Conservation (phyloP, 2,888 invertebrate genomes). For the Ornithoptera priamus region DNA sequence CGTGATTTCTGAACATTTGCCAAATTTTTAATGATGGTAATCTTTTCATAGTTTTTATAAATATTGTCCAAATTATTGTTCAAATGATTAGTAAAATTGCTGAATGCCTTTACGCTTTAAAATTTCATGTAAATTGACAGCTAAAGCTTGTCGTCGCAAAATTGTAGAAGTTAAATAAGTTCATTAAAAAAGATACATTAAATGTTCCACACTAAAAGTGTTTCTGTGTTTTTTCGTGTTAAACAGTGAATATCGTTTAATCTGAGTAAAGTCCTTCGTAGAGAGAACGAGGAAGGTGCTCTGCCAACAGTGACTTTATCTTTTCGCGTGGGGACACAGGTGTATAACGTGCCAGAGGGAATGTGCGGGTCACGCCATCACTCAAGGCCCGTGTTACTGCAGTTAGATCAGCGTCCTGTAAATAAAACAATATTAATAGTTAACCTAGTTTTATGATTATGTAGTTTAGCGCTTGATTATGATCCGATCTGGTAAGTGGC, state of each 20-base stretch:
- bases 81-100: too few relatives aligned
- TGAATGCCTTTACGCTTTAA: neutral
- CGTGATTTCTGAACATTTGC: too few relatives aligned
- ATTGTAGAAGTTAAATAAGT: neutral
- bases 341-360: constrained; percentile 91
- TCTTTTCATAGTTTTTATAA: too few relatives aligned
- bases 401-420: constrained; percentile 86
- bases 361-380: constrained; percentile 89
- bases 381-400: constrained; percentile 87
- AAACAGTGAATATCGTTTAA: constrained; percentile 42
- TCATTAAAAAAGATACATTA: neutral
- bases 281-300: constrained; percentile 89
- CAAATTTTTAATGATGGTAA: too few relatives aligned
- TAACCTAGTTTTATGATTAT: neutral
- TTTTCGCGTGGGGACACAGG: constrained; percentile 89
- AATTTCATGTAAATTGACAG: neutral
- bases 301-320: constrained; percentile 88
- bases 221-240: neutral
- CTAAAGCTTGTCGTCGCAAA: neutral
- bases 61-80: too few relatives aligned
- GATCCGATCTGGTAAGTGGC: too few relatives aligned
- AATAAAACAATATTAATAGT: neutral
- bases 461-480: too few relatives aligned
- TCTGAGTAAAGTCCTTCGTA: constrained; percentile 87
- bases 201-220: neutral